Conservation (phyloP, 1,140 invertebrate species). For the Bombus difficillimus region DNA sequence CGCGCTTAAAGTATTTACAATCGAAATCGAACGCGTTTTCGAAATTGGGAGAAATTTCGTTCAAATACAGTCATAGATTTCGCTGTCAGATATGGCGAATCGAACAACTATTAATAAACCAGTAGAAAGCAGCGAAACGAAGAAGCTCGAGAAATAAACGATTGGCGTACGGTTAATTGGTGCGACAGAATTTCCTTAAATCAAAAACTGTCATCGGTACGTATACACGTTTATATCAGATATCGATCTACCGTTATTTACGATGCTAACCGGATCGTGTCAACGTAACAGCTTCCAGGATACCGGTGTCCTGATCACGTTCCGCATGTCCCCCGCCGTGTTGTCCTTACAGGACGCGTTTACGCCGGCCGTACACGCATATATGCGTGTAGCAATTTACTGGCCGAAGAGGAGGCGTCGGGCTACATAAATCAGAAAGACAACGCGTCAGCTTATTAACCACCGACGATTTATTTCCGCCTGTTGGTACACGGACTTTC, state of each 20-base stretch:
- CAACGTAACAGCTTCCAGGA: slow-evolving; percentile 56
- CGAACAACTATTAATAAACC: slow-evolving; percentile 19
- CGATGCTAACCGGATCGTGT: slow-evolving; percentile 44
- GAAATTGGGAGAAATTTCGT: neutral
- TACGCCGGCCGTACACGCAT: slow-evolving; percentile 49
- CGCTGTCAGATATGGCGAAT: neutral
- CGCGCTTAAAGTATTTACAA: neutral
- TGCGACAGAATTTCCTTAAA: slow-evolving; percentile 40
- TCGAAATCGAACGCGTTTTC: too few species aligned
- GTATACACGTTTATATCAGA: slow-evolving; percentile 28
- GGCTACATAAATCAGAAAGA: slow-evolving; percentile 72
- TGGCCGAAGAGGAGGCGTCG: slow-evolving; percentile 66
- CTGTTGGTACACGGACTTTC: slow-evolving; percentile 43
- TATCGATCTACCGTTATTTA: slow-evolving; percentile 56
- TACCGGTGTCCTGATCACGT: slow-evolving; percentile 46
- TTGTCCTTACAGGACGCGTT: slow-evolving; percentile 57
- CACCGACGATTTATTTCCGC: slow-evolving; percentile 68
- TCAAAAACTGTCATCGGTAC: slow-evolving; percentile 33
- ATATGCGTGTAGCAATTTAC: slow-evolving; percentile 67
- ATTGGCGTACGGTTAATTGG: slow-evolving; percentile 24
- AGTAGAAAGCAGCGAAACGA: neutral
- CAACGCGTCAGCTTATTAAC: slow-evolving; percentile 72
- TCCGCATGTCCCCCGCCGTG: slow-evolving; percentile 47
- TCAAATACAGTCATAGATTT: neutral
- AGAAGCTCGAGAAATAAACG: slow-evolving; percentile 12